Base-by-base conservation (phyloP, 2,113 vertebrate genomes). In the Bagarius yarrelli region DNA sequence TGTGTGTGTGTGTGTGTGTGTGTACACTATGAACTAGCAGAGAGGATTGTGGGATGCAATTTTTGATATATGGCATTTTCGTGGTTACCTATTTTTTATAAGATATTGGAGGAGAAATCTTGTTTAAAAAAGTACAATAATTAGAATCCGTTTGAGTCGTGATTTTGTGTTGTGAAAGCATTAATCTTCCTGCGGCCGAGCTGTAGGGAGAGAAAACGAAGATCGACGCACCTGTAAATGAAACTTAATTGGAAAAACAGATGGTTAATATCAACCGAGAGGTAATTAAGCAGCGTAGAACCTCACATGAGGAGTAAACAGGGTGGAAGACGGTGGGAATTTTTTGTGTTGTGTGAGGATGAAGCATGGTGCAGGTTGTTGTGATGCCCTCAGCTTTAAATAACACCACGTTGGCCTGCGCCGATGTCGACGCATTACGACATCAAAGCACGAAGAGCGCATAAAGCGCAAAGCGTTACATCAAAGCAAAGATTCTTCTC, bases 381-480 rank as follows among this genome's bases (percentile, higher is more conserved):
- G 8, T 27, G 52, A 50, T 66, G 64, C 80, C 70, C 83, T 83
- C 18, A 59, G 80, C 61, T 25, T 52, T 47, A 76, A 53, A 78
- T 61, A 80, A 81, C 63, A 72, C 55, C 30, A 70, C 76, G 55
- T 85, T 80, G 81, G 60, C n/a, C 18, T 40, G 30, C 76, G 77
- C 71, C 44, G 27, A n/a, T 83, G 76, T 74, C 76, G 16, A 72
- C 71, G 40, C 55, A 70, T 81, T 85, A 81, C 57, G 72, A 82
- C 83, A 86, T 86, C 87, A 88, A 88, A 88, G 81, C 57, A 40
- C 21, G 72, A 52, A 70, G 19, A 47, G 77, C 81, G 64, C 59
- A 82, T 83, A 77, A 83, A 85, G 86, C 77, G 76, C 77, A 85
- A 50, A 79, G 73, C 57, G 70, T 74, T 83, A 85, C 82, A 85